Evolutionary conservation across 2,113 vertebrate genomes (phyloP).

Genomic region (Ameiurus melas): DNA sequence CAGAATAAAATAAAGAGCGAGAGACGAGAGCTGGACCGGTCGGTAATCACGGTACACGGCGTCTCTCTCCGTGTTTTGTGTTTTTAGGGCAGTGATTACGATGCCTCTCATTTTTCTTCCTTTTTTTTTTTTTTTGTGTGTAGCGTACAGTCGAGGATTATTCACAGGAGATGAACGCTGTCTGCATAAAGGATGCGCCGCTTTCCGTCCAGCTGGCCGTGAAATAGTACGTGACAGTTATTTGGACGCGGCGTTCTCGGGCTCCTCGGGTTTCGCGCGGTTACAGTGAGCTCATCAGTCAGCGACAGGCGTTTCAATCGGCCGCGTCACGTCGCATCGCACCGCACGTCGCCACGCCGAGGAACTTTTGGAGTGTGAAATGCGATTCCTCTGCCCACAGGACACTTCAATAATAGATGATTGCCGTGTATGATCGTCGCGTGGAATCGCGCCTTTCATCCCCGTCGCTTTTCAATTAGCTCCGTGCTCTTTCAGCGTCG

Average conservation of each 20-base stretch:
- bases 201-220: conserved; percentile 42
- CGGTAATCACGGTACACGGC: not conserved
- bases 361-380: conserved; percentile 45
- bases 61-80: not conserved
- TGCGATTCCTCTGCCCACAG: conserved; percentile 43
- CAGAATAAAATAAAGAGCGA: not conserved
- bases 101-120: conserved; percentile 39
- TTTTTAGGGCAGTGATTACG: conserved; percentile 40
- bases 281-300: conserved; percentile 32
- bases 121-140: conserved; percentile 12
- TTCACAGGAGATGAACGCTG: conserved; percentile 44
- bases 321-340: not conserved
- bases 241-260: conserved; percentile 32
- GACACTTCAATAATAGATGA: conserved; percentile 44
- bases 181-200: conserved; percentile 42
- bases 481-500: not conserved
- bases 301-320: conserved; percentile 33
- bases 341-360: not conserved
- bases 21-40: not conserved
- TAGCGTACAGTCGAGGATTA: conserved; percentile 22
- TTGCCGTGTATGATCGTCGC: conserved; percentile 16
- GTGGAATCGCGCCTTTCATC: conserved; percentile 25
- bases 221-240: conserved; percentile 49
- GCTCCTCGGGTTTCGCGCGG: conserved; percentile 4
- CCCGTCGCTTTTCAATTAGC: conserved; percentile 32